phyloP scores from a whole-genome alignment of 2,888 invertebrate genomes.

The Plebejus melissa region DNA sequence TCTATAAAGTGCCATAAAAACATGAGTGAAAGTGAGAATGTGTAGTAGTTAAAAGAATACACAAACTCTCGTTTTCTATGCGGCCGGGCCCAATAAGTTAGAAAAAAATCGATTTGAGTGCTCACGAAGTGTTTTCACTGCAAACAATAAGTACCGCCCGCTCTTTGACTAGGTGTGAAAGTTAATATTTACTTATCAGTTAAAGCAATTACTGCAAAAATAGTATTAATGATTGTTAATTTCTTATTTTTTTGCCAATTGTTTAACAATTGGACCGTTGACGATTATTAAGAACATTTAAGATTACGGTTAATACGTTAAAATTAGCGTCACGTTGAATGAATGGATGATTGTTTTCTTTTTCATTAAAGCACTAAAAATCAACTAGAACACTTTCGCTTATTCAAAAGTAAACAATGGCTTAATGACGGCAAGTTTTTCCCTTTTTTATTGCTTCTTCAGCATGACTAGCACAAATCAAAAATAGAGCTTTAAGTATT shows the following conservation, averaged over 20 bases:
- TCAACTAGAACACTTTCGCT: constrained; percentile 18
- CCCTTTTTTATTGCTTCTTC: neutral
- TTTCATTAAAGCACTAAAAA: constrained; percentile 1
- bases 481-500: neutral
- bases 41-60: constrained; percentile 23
- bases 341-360: neutral
- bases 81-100: constrained; percentile 9
- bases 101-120: neutral
- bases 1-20: constrained; percentile 4
- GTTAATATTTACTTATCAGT: constrained; percentile 14
- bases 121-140: constrained; percentile 20
- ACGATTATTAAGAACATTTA: neutral
- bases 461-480: neutral
- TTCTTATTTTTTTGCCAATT: neutral
- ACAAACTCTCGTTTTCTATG: constrained; percentile 24
- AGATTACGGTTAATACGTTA: neutral
- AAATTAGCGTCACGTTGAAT: neutral
- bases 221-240: neutral
- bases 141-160: neutral
- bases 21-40: constrained; percentile 25
- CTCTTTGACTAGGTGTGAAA: constrained; percentile 10
- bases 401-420: constrained; percentile 8
- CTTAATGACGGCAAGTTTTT: neutral
- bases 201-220: neutral
- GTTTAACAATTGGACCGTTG: neutral